phyloP scores from a whole-genome alignment of 23 tunicate genomes.

The Halocynthia aurantium region DNA sequence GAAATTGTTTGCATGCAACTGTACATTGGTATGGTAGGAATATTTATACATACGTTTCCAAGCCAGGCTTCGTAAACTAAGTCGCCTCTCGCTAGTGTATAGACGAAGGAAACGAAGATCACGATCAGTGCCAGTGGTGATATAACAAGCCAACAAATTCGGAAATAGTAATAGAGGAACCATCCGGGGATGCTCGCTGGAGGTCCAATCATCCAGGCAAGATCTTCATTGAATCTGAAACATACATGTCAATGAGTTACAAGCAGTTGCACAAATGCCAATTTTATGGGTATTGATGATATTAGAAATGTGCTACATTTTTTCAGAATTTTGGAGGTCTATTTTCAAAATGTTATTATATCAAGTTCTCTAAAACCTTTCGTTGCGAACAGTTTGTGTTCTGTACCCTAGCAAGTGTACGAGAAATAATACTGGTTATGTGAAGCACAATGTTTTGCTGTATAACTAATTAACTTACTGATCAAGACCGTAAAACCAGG shows the following conservation, averaged over 20 bases:
- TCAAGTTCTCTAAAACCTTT: no score
- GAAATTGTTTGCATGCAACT: neutral
- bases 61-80: constrained; percentile 47
- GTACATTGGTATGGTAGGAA: neutral
- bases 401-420: no score
- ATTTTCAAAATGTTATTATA: neutral
- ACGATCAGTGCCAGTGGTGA: constrained; percentile 70
- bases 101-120: constrained; percentile 78
- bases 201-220: constrained; percentile 84
- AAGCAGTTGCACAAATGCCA: neutral
- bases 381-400: no score
- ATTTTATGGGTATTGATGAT: neutral
- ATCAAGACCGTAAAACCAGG: constrained; percentile 73
- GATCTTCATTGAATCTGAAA: constrained; percentile 68
- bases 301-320: no score
- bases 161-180: constrained; percentile 67
- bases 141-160: constrained; percentile 84
- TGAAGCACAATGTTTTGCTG: no score
- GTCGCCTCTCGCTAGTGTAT: constrained; percentile 38
- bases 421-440: no score
- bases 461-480: constrained; percentile 30
- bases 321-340: no score
- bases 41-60: constrained; percentile 33
- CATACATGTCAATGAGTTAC: neutral
- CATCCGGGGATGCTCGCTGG: constrained; percentile 69